These are phyloP conservation scores for Paramormyrops hopkinsi DNA, from an alignment of 2,797 vertebrate species.

Conservation along the genomic window DNA sequence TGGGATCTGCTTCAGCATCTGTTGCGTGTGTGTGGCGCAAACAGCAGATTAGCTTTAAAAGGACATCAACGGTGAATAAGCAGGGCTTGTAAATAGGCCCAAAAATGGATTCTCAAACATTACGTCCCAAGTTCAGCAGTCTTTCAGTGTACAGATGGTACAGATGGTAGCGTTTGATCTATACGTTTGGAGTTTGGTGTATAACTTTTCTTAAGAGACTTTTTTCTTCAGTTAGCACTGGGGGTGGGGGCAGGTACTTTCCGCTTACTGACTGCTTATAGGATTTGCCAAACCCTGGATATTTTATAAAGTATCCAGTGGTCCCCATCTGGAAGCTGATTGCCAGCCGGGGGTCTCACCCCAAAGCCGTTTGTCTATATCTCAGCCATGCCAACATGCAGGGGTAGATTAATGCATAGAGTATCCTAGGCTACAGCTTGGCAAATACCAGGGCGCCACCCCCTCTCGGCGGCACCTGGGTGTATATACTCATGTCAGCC, in stretches of 20 bases:
- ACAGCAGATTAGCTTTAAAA: not conserved
- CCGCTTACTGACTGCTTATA: not conserved
- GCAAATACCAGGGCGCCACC: not conserved
- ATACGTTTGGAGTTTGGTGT: not conserved
- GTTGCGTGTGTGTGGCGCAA: not conserved
- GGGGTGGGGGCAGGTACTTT: not conserved
- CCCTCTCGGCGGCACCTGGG: not conserved
- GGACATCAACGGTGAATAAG: not conserved
- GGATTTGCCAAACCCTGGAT: not conserved
- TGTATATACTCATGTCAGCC: not conserved
- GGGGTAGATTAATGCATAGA: not conserved
- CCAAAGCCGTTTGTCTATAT: not conserved
- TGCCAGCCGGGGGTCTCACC: not conserved
- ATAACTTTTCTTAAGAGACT: not conserved
- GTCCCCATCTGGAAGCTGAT: not conserved
- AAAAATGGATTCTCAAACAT: not conserved
- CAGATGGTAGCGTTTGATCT: not conserved
- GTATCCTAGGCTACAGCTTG: not conserved
- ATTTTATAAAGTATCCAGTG: not conserved
- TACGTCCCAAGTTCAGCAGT: not conserved
- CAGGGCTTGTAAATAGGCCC: not conserved
- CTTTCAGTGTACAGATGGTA: not conserved
- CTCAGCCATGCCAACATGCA: not conserved
- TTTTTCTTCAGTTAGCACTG: not conserved
- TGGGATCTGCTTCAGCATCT: not conserved